Conservation (phyloP, 2,797 vertebrate species). For the Furcifer pardalis region DNA sequence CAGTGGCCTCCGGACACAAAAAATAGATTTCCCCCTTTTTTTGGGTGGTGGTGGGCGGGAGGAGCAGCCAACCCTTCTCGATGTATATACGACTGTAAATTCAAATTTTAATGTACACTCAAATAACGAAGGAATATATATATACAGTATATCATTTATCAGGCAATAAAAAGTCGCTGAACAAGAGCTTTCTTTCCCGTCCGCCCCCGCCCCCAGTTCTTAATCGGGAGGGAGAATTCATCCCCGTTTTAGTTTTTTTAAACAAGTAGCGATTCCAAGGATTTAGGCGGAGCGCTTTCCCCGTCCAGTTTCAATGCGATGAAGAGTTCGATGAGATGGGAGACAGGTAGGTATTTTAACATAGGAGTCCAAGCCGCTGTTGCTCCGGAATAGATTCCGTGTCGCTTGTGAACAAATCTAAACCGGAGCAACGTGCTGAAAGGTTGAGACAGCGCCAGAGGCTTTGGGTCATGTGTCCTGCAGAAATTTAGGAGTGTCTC, state of each 20-base stretch:
- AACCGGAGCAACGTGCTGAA: too few relatives aligned
- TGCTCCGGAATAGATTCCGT: not conserved
- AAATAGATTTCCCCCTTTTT: too few relatives aligned
- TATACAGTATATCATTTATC: constrained; percentile 74
- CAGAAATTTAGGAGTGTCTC: too few relatives aligned
- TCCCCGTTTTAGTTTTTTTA: too few relatives aligned
- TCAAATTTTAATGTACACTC: constrained; percentile 78
- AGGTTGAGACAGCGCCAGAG: too few relatives aligned
- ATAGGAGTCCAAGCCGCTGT: too few relatives aligned
- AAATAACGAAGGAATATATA: constrained; percentile 77
- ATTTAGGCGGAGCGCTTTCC: not conserved
- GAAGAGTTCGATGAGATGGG: too few relatives aligned
- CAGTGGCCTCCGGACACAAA: constrained; percentile 7
- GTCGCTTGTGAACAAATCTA: too few relatives aligned
- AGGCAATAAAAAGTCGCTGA: constrained; percentile 77
- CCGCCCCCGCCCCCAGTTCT: not conserved
- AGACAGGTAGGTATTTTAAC: not conserved
- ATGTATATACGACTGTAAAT: constrained; percentile 76
- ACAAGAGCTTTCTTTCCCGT: constrained; percentile 71
- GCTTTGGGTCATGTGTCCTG: too few relatives aligned
- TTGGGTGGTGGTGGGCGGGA: too few relatives aligned
- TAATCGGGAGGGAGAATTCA: not conserved
- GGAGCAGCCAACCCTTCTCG: constrained; percentile 66
- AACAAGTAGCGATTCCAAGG: too few relatives aligned
- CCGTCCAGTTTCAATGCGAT: not conserved